Evolutionary conservation across 2,888 invertebrate species (phyloP).

Genomic region (Unio pictorum): DNA sequence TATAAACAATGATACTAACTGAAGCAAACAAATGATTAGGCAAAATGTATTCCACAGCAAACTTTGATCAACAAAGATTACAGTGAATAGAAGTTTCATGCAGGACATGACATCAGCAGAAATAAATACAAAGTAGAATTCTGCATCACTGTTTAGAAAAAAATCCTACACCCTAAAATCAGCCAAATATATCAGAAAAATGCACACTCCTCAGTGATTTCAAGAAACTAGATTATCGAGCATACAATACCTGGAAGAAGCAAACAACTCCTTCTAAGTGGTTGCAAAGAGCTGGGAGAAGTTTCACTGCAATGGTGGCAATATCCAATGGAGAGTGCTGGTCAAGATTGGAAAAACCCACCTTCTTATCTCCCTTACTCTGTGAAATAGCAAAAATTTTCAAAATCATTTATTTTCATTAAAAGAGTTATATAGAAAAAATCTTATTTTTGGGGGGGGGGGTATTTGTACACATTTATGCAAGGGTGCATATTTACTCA

Average conservation of each 20-base stretch:
- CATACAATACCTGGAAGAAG: conserved; percentile 64
- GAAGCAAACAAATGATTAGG: too few species aligned
- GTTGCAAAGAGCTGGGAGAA: conserved; percentile 70
- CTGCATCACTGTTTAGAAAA: neutral
- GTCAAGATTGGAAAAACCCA: conserved; percentile 72
- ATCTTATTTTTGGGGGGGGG: too few species aligned
- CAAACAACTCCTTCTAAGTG: conserved; percentile 67
- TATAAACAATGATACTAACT: too few species aligned
- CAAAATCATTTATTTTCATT: too few species aligned
- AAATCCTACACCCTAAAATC: neutral
- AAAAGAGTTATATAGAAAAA: too few species aligned
- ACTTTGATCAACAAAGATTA: too few species aligned
- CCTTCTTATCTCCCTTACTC: conserved; percentile 54
- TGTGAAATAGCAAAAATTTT: conserved; percentile 12
- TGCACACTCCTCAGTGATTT: neutral
- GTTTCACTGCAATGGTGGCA: conserved; percentile 53
- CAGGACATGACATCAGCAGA: too few species aligned
- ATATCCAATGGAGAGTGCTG: conserved; percentile 60
- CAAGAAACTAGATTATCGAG: neutral
- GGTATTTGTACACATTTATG: too few species aligned
- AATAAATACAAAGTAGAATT: too few species aligned
- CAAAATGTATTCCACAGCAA: too few species aligned
- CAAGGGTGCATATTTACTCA: too few species aligned
- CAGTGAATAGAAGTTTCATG: too few species aligned
- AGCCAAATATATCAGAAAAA: neutral